A percentile compares a stretch with the other conserved stretches of the same genome.
These are phyloP conservation scores for Rhinopomastus cyanomelas DNA, from an alignment of 2,113 vertebrate genomes.

Conservation along the genomic window DNA sequence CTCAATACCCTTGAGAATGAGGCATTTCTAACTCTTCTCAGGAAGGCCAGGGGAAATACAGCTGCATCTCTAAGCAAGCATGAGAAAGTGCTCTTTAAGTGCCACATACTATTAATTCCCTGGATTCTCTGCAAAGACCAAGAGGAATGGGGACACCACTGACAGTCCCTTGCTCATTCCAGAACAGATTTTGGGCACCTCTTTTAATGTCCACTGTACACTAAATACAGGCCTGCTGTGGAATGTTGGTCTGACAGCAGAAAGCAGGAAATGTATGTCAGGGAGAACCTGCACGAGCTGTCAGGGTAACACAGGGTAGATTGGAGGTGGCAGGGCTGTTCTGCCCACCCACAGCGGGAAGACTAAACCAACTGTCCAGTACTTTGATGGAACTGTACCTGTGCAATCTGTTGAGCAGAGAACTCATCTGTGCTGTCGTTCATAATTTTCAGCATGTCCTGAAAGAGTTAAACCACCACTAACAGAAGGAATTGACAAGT, in stretches of 20 bases:
- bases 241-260: not conserved
- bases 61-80: not conserved
- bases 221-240: not conserved
- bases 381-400: not conserved
- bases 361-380: not conserved
- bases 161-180: not conserved
- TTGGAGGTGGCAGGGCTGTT: not conserved
- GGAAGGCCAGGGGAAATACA: not conserved
- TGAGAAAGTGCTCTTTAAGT: conserved; percentile 52
- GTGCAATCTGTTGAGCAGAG: not conserved
- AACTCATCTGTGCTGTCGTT: not conserved
- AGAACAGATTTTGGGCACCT: not conserved
- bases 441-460: not conserved
- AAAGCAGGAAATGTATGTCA: rapidly evolving
- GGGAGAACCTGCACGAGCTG: not conserved
- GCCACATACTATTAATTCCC: not conserved
- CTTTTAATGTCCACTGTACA: not conserved
- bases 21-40: not conserved
- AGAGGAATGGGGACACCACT: not conserved
- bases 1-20: not conserved
- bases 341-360: not conserved
- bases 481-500: not conserved
- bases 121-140: not conserved
- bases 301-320: rapidly evolving
- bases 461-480: not conserved